A percentile compares a stretch with the other conserved stretches of the same genome.
phyloP scores from a whole-genome alignment of 2,797 vertebrate genomes.

The Malurus splendens region DNA sequence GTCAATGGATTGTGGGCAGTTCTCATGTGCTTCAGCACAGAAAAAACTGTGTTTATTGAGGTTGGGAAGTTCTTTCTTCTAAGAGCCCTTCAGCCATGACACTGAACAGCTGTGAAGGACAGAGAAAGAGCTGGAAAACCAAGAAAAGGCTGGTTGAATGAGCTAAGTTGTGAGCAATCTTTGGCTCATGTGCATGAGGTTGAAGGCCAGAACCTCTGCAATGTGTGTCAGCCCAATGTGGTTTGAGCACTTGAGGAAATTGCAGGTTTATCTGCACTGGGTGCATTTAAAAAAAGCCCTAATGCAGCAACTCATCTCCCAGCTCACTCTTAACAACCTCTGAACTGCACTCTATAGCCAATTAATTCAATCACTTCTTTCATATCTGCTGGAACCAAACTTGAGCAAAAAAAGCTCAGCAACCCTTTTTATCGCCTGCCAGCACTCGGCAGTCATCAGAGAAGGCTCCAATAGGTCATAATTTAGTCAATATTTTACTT shows the following conservation, averaged over 20 bases:
- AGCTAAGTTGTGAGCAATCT: not conserved
- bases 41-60: not conserved
- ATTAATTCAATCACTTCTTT: constrained; percentile 47
- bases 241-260: not conserved
- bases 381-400: constrained; percentile 36
- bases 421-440: constrained; percentile 45
- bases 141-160: not conserved
- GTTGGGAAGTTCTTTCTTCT: not conserved
- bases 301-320: not conserved
- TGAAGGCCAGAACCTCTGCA: not conserved
- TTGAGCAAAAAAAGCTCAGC: constrained; percentile 6
- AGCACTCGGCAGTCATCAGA: constrained; percentile 25
- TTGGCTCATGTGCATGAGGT: not conserved
- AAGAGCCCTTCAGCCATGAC: not conserved
- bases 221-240: fast-evolving
- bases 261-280: not conserved
- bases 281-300: not conserved
- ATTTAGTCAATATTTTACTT: constrained; percentile 54
- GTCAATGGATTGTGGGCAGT: too few species aligned
- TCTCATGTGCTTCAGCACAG: not conserved
- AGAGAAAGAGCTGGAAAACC: not conserved
- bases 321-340: not conserved
- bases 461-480: constrained; percentile 43
- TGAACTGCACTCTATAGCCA: not conserved
- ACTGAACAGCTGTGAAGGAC: not conserved